These are phyloP conservation scores for Chaetodon auriga DNA, from an alignment of 2,113 vertebrate genomes.

Conservation along the genomic window DNA sequence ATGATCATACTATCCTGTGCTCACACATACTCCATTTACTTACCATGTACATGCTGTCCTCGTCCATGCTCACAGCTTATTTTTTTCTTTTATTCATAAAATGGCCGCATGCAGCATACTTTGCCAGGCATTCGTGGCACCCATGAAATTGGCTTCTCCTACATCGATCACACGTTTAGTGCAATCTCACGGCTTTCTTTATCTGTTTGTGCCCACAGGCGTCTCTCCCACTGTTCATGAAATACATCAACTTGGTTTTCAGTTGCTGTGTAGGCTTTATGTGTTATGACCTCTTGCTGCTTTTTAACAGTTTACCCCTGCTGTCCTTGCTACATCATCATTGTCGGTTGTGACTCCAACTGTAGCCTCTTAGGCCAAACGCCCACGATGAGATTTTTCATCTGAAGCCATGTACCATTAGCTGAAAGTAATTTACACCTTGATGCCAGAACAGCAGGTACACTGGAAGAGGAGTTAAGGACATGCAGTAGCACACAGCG, in stretches of 20 bases:
- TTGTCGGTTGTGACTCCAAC: conserved; percentile 31
- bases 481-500: neutral
- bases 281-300: conserved; percentile 47
- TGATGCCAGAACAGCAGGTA: conserved; percentile 28
- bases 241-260: conserved; percentile 43
- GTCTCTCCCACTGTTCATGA: conserved; percentile 26
- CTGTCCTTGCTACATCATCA: conserved; percentile 37
- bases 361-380: conserved; percentile 22
- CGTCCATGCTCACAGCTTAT: neutral
- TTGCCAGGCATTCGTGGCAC: conserved; percentile 25
- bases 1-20: neutral
- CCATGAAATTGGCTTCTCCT: conserved; percentile 57
- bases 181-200: conserved; percentile 47
- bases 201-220: conserved; percentile 44
- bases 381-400: conserved; percentile 26
- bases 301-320: conserved; percentile 27
- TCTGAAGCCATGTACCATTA: conserved; percentile 36
- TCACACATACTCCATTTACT: neutral
- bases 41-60: neutral
- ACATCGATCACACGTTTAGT: conserved; percentile 54
- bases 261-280: conserved; percentile 27
- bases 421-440: conserved; percentile 24
- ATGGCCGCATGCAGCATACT: conserved; percentile 29
- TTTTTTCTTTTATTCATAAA: conserved; percentile 40
- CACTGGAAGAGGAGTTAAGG: conserved; percentile 7